Evolutionary conservation across 2,797 vertebrate genomes (phyloP).

Genomic region (Cheirogaleus major): DNA sequence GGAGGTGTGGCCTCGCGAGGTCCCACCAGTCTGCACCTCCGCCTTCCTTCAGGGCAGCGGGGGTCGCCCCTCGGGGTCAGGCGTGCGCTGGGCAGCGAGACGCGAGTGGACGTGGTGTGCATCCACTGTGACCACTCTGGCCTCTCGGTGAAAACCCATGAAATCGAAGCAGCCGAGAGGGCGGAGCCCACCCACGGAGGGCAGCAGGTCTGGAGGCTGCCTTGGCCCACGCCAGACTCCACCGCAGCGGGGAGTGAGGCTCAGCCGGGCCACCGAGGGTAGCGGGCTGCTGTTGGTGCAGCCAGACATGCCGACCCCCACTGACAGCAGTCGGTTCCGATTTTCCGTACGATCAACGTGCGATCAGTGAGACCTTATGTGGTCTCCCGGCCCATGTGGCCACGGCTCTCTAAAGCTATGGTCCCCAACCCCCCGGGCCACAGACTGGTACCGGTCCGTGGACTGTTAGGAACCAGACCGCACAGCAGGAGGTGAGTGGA

Average conservation of each 20-base stretch:
- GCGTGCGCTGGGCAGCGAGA: neutral
- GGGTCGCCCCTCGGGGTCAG: neutral
- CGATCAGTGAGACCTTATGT: rapidly evolving
- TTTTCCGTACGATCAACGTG: rapidly evolving
- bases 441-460: no score
- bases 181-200: neutral
- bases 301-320: neutral
- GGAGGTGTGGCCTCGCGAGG: rapidly evolving
- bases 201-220: rapidly evolving
- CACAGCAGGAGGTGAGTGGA: no score
- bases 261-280: rapidly evolving
- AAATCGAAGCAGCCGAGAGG: neutral
- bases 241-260: rapidly evolving
- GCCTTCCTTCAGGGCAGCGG: neutral
- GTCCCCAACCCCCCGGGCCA: no score
- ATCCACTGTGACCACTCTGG: rapidly evolving
- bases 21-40: rapidly evolving
- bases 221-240: no score
- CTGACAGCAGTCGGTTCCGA: rapidly evolving
- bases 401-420: neutral
- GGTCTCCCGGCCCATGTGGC: rapidly evolving
- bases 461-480: no score
- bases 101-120: rapidly evolving
- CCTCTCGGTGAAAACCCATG: neutral
- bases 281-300: no score